Conservation (phyloP, 2,113 vertebrate species). For the Sciurus niger region DNA sequence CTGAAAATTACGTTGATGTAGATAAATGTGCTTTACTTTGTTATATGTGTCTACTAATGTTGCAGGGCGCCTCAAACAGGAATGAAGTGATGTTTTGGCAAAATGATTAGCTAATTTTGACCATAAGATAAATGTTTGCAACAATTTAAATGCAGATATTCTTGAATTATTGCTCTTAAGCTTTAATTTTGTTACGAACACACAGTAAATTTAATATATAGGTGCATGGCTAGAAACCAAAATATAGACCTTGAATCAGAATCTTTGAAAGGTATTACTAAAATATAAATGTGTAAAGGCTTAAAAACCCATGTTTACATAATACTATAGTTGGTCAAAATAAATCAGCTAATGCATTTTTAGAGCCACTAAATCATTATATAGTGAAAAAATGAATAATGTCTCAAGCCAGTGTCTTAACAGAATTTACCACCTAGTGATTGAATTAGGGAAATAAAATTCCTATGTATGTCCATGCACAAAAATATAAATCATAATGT, state of each 20-base stretch:
- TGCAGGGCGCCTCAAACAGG: not conserved
- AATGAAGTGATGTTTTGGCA: not conserved
- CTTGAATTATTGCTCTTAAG: conserved; percentile 32
- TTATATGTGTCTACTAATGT: not conserved
- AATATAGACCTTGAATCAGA: conserved; percentile 28
- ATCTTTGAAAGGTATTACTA: conserved; percentile 3
- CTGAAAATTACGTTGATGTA: not conserved
- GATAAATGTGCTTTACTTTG: not conserved
- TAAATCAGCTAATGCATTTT: conserved; percentile 67
- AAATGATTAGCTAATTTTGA: conserved; percentile 56
- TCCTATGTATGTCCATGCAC: not conserved
- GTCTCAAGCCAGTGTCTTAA: conserved; percentile 15
- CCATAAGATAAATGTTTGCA: not conserved
- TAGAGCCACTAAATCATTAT: conserved; percentile 59
- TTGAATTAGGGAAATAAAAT: conserved; percentile 68
- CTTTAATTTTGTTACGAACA: conserved; percentile 25
- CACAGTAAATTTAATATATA: not conserved
- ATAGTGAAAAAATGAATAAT: conserved; percentile 57
- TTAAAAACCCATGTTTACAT: conserved; percentile 60
- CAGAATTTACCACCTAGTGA: conserved; percentile 49
- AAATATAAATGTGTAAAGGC: conserved; percentile 53
- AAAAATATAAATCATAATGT: conserved; percentile 59
- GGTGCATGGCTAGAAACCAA: not conserved
- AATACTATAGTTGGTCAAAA: not conserved
- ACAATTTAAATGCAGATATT: conserved; percentile 31